These are phyloP conservation scores for Musca vetustissima DNA, from an alignment of 1,140 invertebrate species.

Conservation along the genomic window DNA sequence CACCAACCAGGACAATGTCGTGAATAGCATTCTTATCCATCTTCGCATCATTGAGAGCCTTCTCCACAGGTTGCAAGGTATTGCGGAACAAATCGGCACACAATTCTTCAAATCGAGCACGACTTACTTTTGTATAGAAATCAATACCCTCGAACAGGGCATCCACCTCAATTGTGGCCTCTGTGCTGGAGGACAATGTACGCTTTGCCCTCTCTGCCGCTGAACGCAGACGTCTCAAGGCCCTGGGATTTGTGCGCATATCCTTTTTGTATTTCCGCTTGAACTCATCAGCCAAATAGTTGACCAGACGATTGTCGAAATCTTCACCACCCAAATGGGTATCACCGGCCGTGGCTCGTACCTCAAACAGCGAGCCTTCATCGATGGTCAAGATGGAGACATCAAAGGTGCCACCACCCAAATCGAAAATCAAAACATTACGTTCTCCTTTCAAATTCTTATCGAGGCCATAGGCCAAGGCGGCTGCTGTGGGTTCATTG, in stretches of 20 bases:
- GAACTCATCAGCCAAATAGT: constrained; percentile 74
- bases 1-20: constrained; percentile 66
- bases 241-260: constrained; percentile 70
- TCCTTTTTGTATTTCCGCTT: constrained; percentile 82
- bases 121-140: constrained; percentile 82
- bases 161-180: constrained; percentile 72
- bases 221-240: constrained; percentile 72
- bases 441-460: constrained; percentile 74
- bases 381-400: constrained; percentile 85
- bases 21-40: constrained; percentile 69
- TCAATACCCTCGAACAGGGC: constrained; percentile 75
- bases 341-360: constrained; percentile 74
- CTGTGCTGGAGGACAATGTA: constrained; percentile 66
- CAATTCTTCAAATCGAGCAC: constrained; percentile 83
- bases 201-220: constrained; percentile 72
- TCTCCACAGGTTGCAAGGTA: constrained; percentile 72
- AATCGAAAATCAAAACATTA: constrained; percentile 72
- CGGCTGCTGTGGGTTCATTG: constrained; percentile 74
- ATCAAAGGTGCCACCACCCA: constrained; percentile 78
- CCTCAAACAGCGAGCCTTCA: constrained; percentile 79
- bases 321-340: constrained; percentile 72
- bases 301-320: constrained; percentile 78
- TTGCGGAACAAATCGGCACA: constrained; percentile 76
- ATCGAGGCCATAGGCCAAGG: constrained; percentile 74
- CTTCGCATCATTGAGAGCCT: constrained; percentile 71